Base-by-base conservation (phyloP, 2,113 vertebrate genomes). In the Psittacus erithacus region DNA sequence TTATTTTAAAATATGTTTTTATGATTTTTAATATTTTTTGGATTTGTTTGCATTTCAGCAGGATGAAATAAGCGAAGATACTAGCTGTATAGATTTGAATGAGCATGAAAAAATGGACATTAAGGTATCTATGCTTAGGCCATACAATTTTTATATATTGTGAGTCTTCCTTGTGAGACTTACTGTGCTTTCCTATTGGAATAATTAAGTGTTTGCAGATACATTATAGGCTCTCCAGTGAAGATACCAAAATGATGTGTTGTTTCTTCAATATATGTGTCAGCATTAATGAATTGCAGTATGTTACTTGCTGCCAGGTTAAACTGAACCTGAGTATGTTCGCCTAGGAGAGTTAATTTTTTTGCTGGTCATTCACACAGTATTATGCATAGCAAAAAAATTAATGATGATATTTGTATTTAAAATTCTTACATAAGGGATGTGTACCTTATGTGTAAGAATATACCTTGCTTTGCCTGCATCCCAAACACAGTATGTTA, bases 51-150 rank as follows among this genome's bases (percentile, higher is more conserved):
- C 18, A 57, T 96, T 97, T 93, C 80, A 97, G 97, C 96, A 98
- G 97, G 98, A 98, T 89, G 98, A 98, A 97, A 96, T 97, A 96
- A 98, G 95, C 73, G 98, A 98, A 97, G 97, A 98, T 97, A 96
- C 93, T 93, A 97, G 95, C 96, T 98, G 97, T 98, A 95, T 97
- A 96, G 98, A 98, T 98, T 96, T 97, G 96, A 98, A 97, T 96
- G 98, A 98, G 95, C 94, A 96, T 94, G 98, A 98, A 94, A 98
- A 97, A 97, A 98, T 97, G 96, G 98, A 98, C 96, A 90, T 85
- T 64, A 98, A 98, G 98, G 98, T 98, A 98, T 94, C 31, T 88
- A 22, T 89, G 17, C 43, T 13, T 59, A 50, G 10, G 53, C 20
- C 5, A 7, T 84, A 25, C 23, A 64, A 43, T 74, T 78, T 63